Conservation (phyloP, 2,888 invertebrate species). For the Apamea epomidion region DNA sequence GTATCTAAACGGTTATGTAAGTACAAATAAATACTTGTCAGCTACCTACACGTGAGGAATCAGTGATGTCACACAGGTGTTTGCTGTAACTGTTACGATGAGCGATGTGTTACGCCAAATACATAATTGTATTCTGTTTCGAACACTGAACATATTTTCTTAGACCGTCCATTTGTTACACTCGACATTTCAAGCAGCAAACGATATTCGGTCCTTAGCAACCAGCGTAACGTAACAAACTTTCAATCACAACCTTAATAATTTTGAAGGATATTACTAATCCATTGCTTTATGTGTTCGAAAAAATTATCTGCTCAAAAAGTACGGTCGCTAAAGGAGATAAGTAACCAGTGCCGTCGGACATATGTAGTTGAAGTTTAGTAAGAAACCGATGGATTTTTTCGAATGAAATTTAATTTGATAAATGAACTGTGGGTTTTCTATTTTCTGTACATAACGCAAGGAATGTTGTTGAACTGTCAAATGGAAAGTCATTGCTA, state of each 20-base stretch:
- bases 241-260: neutral
- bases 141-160: conserved; percentile 24
- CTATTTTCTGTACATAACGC: neutral
- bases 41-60: conserved; percentile 26
- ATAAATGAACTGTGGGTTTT: no score
- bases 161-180: conserved; percentile 6
- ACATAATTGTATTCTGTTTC: conserved; percentile 11
- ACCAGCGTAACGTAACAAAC: neutral
- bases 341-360: no score
- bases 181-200: neutral
- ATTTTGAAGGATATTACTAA: neutral
- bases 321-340: neutral
- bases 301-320: neutral
- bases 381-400: no score
- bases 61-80: conserved; percentile 50
- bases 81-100: conserved; percentile 20
- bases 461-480: neutral
- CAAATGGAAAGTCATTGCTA: neutral
- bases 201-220: neutral
- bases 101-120: conserved; percentile 41
- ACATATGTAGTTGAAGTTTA: no score
- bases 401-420: no score
- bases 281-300: neutral
- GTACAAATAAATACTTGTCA: conserved; percentile 42
- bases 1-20: conserved; percentile 35